Base-by-base conservation (phyloP, 2,113 vertebrate genomes). In the Acinonyx jubatus region DNA sequence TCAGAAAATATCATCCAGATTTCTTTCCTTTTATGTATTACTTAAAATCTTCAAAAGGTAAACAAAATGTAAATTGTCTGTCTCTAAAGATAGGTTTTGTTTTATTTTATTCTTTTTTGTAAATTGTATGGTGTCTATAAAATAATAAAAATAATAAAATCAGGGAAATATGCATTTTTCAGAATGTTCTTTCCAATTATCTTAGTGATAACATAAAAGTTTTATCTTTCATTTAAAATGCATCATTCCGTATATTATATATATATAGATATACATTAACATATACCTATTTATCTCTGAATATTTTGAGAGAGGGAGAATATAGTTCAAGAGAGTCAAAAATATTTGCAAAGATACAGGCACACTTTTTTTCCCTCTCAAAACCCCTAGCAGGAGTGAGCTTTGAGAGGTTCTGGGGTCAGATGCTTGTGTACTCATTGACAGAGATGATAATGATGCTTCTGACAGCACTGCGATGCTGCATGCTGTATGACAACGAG, bases 401-500 rank as follows among this genome's bases (percentile, higher is more conserved):
- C 55, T 96, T 89, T 89, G 55, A 92, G 87, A 88, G 74, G 84
- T 95, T 94, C 87, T 92, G 68, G 55, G 93, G 96, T 97, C 96
- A 97, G 96, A 76, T 33, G 66, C 57, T 96, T 92, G 63, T 66
- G 33, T 76, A 81, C 65, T 92, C 84, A 61, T 57, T 94, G 96
- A 95, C 88, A 95, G 94, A 96, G 91, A 76, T 0, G 84, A 81
- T 95, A 97, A 96, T 92, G 94, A 96, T 91, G 57, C 50, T 81
- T 36, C 90, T 95, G 93, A 78, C 94, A 95, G 80, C 41, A n/a
- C 41, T 27, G 79, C 68, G 92, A 92, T 52, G 8, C 57, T 41
- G 90, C 84, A 52, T 0, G 2, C 95, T 92, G 19, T 95, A 87
- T 94, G 96, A 97, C 96, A 97, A 95, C 55, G 6, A 94, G 57